Base-by-base conservation (phyloP, 1,140 invertebrate species). In the Philaenus spumarius region DNA sequence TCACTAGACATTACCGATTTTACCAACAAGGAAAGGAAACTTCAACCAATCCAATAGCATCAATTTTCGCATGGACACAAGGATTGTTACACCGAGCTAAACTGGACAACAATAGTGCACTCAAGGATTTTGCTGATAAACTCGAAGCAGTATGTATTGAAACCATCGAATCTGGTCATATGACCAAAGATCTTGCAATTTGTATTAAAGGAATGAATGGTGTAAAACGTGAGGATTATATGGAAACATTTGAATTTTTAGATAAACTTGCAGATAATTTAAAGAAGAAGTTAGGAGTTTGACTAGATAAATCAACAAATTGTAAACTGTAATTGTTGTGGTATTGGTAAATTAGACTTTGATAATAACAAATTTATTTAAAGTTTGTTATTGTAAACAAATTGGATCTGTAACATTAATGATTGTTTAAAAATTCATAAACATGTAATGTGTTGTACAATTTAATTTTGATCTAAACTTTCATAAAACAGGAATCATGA, bases 181-280 rank as follows among this genome's bases (percentile, higher is more conserved):
- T 99, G 94, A 99, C 96, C n/a, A 99, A 99, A 73, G 96, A 99
- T 82, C 80, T 98, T 66, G 96, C 96, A 34, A 95, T 98, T 73
- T 98, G 96, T 72, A 93, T 98, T 62, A 97, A 98, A 74, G 94
- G 95, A 59, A 85, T 89, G 78, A 83, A 76, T 55, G 86, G 86
- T 67, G 89, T 98, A 0, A 78, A 83, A 58, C 80, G 90, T 60
- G 72, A 77, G 24, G 95, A 98, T 75, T 99, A 98, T 72, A 78
- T 95, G 67, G 95, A 97, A 76, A 99, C 96, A 0, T 98, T 98
- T 72, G 94, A 95, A 69, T 99, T 99, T 70, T 84, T 99, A 75
- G 83, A 98, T 71, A 98, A 97, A 71, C 71, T 99, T 46, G 94
- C 93, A 47, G 91, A 95, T 64, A 98, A 98, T 74, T 77, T 99